phyloP scores from a whole-genome alignment of 2,113 vertebrate species.

The Sprattus sprattus region DNA sequence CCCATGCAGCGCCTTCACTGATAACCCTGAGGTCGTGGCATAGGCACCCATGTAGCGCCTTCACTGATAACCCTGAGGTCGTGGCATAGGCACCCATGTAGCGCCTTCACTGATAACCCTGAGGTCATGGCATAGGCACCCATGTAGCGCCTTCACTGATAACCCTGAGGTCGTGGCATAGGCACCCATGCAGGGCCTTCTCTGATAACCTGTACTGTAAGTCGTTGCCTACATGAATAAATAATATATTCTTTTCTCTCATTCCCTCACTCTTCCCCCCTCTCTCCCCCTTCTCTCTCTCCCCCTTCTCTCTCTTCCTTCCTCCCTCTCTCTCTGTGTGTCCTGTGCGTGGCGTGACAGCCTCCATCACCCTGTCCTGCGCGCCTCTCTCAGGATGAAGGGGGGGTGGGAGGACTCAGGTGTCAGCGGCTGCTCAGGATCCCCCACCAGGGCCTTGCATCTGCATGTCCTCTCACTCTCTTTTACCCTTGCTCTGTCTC shows the following conservation, averaged over 20 bases:
- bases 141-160: too few relatives aligned
- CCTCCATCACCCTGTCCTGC: background rate
- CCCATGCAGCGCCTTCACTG: too few relatives aligned
- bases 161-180: too few relatives aligned
- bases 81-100: too few relatives aligned
- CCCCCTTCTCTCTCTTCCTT: background rate
- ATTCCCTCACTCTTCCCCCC: background rate
- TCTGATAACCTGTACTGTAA: too few relatives aligned
- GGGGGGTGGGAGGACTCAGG: background rate
- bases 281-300: background rate
- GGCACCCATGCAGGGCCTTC: too few relatives aligned
- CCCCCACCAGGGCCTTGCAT: slow-evolving; percentile 25
- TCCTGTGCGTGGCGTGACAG: background rate
- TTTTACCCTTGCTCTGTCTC: background rate
- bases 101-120: too few relatives aligned
- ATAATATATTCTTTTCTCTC: background rate
- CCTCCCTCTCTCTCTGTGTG: background rate
- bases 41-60: too few relatives aligned
- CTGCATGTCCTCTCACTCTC: background rate
- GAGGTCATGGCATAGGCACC: too few relatives aligned
- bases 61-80: too few relatives aligned
- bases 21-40: too few relatives aligned
- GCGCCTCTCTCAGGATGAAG: background rate
- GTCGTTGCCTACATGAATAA: too few relatives aligned
- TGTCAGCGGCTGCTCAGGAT: background rate